Evolutionary conservation across 2,888 invertebrate species (phyloP).

Genomic region (Emmelina monodactyla): DNA sequence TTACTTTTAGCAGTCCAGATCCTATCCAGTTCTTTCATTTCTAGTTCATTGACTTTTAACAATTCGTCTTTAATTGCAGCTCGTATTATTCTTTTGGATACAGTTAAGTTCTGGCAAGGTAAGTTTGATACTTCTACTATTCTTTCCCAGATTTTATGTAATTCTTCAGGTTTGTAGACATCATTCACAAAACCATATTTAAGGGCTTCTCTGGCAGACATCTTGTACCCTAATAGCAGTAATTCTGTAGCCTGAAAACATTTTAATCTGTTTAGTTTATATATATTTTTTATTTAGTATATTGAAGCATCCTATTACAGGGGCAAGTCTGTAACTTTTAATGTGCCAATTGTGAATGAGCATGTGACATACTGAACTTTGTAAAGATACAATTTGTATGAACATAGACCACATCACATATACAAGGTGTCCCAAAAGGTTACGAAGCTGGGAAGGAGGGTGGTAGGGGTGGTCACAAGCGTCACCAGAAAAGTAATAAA

Average conservation of each 20-base stretch:
- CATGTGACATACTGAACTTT: too few relatives aligned
- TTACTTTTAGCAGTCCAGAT: constrained; percentile 48
- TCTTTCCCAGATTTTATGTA: constrained; percentile 67
- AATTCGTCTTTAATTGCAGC: constrained; percentile 67
- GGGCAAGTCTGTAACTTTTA: too few relatives aligned
- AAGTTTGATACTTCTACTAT: constrained; percentile 61
- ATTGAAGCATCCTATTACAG: too few relatives aligned
- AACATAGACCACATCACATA: too few relatives aligned
- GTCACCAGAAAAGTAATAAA: too few relatives aligned
- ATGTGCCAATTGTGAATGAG: too few relatives aligned
- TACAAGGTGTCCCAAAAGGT: too few relatives aligned
- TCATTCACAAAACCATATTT: constrained; percentile 80
- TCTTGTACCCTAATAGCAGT: constrained; percentile 75
- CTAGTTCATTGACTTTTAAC: constrained; percentile 71
- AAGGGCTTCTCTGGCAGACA: constrained; percentile 82
- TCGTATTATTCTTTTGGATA: constrained; percentile 76
- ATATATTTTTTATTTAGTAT: too few relatives aligned
- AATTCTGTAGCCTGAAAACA: constrained; percentile 66
- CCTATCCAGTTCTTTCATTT: constrained; percentile 70
- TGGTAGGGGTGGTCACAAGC: too few relatives aligned
- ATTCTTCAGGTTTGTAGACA: constrained; percentile 71
- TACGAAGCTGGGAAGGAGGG: too few relatives aligned
- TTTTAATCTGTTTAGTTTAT: too few relatives aligned
- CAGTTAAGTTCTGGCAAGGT: constrained; percentile 66
- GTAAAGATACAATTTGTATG: too few relatives aligned